Conservation (phyloP, 2,888 invertebrate genomes). For the Formica aserva region DNA sequence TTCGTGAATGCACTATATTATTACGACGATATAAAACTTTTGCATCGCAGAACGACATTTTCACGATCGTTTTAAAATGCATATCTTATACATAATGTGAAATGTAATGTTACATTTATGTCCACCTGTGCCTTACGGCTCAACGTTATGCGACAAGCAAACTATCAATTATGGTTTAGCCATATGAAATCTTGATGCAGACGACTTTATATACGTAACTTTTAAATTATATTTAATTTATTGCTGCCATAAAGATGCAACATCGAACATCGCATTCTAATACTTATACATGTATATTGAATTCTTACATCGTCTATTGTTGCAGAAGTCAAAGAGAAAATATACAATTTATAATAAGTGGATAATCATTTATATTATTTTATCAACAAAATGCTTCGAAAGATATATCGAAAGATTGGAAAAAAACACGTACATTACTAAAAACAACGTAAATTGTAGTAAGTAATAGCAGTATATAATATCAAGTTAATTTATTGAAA, state of each 20-base stretch:
- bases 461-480: not conserved
- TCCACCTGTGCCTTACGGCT: not conserved
- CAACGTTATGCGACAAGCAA: constrained; percentile 5
- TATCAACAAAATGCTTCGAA: not conserved
- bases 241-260: not conserved
- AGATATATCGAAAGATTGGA: not conserved
- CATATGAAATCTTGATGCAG: constrained; percentile 31
- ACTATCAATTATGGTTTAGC: constrained; percentile 17
- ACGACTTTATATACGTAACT: not conserved
- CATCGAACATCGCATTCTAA: not conserved
- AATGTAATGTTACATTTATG: not conserved
- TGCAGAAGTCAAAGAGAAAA: not conserved
- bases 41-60: not conserved
- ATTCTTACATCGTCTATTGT: not conserved
- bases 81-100: not conserved
- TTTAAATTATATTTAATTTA: constrained; percentile 24
- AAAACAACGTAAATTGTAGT: not conserved
- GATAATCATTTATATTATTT: not conserved
- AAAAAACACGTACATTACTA: not conserved
- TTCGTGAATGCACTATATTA: not conserved
- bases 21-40: constrained; percentile 7
- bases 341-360: not conserved
- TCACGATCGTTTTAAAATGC: constrained; percentile 1
- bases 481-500: not conserved
- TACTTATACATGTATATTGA: not conserved